Evolutionary conservation across 2,888 invertebrate species (phyloP), one percentile per base, ranked within the genome.

Genomic region (Dynastes grantii): DNA sequence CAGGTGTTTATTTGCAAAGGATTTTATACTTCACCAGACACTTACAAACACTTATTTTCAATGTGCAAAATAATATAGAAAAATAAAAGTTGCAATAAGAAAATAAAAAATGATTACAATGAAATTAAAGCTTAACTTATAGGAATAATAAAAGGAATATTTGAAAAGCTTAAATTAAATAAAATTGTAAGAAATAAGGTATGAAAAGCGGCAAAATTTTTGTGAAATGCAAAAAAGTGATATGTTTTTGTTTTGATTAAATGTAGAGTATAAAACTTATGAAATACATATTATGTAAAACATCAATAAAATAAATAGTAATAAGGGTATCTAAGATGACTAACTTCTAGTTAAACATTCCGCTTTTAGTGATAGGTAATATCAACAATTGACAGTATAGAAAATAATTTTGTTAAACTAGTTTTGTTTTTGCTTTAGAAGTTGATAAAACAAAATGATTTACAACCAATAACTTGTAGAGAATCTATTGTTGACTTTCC

Each of bases 1-100:
- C 40, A 61, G 27, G 51, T 51, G 73, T 75, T 75, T 75, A 75
- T 61, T 75, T 75, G 71, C 40, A 71, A 71, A 71, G 58, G 49
- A 75, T 45, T 75, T 61, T 22, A 51, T 68, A 75, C 73, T 75
- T 27, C 61, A 75, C 61, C 63, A 75, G 73, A 61, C 61, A 63
- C 73, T 75, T 61, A 75, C 73, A 75, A 75, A 75, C 61, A 75
- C 13, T 45, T 75, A 75, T 58, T 51, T 13, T 40, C 16, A 27
- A 63, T 63, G 63, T 1, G 29, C 32, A 32, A 63, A 29, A 27
- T 4, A 53, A 55, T 53, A 71, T 55, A 58, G 16, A 71, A 61
- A 61, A 73, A 58, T 61, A 37, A 71, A 45, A 45, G 11, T 45
- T 11, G 11, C 11, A 2, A 11, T 45, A 45, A 45, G 61, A 73